Base-by-base conservation (phyloP, 2,888 invertebrate genomes). In the Lissocephala sabroskyi region DNA sequence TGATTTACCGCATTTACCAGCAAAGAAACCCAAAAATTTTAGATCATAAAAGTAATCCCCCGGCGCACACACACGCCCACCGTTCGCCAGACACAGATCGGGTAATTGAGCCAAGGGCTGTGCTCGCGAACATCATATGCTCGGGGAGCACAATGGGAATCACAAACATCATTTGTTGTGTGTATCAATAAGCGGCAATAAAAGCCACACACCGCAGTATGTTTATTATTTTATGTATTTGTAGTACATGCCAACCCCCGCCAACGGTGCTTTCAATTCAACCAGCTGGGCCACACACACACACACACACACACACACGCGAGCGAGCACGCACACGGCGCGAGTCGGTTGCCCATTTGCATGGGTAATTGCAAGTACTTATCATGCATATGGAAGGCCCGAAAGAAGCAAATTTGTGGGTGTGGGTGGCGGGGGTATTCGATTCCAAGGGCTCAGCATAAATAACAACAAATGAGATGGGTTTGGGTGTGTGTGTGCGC, bases 111-210 rank as follows among this genome's bases (percentile, higher is more conserved):
- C 36, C 36, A 36, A 7, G 23, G 23, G 23, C 3, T n/a, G 7
- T 5, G 7, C 23, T 7, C 44, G 32, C 36, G 45, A 63, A 66
- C 71, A 77, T 71, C 71, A 73, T 79, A 79, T 79, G 78, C 66
- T 77, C 55, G 59, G 30, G 42, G 26, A 59, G 29, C 45, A 65
- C 65, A 71, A 79, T 79, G 79, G 74, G 75, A 79, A 73, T 77
- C 71, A 78, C 62, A 75, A 70, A 56, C 3, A 3, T 66, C 62
- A 68, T 62, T 79, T 78, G 78, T 75, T 23, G 23, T 23, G 32
- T 56, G 59, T 76, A 63, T 63, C 77, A 79, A 78, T 71, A 75
- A 63, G 65, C 52, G 47, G 59, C 63, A 67, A 79, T 62, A 67
- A 67, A 67, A 53, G 45, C 29, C 32, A 41, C 37, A 42, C 43